Evolutionary conservation across 2,797 vertebrate species (phyloP).

Genomic region (Pelochelys cantorii): DNA sequence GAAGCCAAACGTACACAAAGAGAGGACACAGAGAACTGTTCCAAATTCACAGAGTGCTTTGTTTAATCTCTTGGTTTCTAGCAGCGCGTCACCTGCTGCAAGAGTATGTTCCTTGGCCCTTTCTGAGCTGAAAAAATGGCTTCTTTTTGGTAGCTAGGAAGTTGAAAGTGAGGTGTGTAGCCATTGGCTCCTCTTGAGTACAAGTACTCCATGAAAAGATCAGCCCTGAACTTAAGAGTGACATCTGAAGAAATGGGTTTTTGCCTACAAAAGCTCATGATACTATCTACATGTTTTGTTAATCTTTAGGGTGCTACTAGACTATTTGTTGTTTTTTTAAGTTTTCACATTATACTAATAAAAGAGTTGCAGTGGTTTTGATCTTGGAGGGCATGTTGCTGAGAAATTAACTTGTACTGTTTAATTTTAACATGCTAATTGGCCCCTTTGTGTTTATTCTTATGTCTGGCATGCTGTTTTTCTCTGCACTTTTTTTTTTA

Average conservation of each 20-base stretch:
- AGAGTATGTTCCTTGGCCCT: background rate
- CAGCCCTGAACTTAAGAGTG: background rate
- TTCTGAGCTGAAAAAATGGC: background rate
- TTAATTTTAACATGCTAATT: background rate
- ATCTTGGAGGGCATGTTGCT: background rate
- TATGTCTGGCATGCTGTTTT: background rate
- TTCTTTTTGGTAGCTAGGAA: background rate
- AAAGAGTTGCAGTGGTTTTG: background rate
- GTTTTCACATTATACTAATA: background rate
- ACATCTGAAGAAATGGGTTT: background rate
- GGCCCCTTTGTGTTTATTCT: background rate
- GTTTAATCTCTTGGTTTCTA: rapidly evolving
- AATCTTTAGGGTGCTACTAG: too few relatives aligned
- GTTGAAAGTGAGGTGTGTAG: background rate
- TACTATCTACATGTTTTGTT: too few relatives aligned
- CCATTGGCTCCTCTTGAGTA: background rate
- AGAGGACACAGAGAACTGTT: background rate
- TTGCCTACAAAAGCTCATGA: too few relatives aligned
- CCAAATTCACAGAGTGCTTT: background rate
- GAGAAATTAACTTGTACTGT: background rate
- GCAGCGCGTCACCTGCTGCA: background rate
- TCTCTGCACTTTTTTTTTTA: background rate
- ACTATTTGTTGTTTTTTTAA: too few relatives aligned
- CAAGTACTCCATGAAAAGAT: background rate
- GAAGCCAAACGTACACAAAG: background rate